These are phyloP conservation scores for Sakesphorus luctuosus DNA, from an alignment of 2,113 vertebrate species.

Conservation along the genomic window DNA sequence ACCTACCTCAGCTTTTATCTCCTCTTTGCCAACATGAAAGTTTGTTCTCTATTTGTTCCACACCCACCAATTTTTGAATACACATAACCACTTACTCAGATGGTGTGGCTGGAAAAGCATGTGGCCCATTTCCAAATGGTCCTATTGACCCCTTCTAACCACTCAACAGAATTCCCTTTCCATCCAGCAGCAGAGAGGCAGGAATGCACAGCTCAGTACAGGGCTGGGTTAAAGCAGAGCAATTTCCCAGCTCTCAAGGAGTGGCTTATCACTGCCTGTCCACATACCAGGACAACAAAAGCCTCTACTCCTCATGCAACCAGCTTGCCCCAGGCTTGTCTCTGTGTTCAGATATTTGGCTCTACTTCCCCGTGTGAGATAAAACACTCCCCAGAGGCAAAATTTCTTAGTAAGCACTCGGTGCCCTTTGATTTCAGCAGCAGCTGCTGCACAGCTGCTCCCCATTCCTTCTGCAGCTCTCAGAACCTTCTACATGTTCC, in stretches of 20 bases:
- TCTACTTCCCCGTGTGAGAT: background rate
- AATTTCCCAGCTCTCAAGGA: background rate
- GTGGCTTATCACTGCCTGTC: background rate
- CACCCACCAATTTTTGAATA: background rate
- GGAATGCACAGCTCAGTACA: background rate
- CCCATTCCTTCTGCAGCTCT: background rate
- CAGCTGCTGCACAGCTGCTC: constrained; percentile 59
- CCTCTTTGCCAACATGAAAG: background rate
- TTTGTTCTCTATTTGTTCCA: background rate
- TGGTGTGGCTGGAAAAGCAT: background rate
- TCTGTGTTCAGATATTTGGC: background rate
- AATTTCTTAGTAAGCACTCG: constrained; percentile 4
- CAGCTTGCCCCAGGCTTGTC: constrained; percentile 1
- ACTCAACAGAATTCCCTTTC: background rate
- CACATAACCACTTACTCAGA: background rate
- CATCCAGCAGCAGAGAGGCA: background rate
- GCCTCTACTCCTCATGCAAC: background rate
- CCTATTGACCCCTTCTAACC: background rate
- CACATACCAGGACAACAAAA: background rate
- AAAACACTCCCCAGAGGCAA: constrained; percentile 27
- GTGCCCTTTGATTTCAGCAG: constrained; percentile 19
- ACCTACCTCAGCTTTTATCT: background rate
- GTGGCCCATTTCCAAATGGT: background rate
- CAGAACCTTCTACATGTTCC: background rate
- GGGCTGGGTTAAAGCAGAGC: background rate